Base-by-base conservation (phyloP, 1,140 invertebrate genomes). In the Drosophila sucinea region DNA sequence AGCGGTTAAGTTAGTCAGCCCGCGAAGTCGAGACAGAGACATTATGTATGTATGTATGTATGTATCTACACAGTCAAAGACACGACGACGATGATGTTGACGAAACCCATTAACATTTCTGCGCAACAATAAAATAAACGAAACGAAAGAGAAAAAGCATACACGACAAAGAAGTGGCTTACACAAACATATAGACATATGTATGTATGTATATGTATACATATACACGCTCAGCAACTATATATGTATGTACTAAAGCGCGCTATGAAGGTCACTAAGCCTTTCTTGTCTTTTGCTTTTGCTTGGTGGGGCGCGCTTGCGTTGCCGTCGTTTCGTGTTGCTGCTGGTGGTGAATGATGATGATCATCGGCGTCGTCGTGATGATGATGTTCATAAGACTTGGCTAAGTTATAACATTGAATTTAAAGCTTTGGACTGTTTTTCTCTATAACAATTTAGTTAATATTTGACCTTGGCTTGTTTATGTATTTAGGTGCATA, bases 241-340 rank as follows among this genome's bases (percentile, higher is more conserved):
- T 17, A 17, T 17, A 17, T 17, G 68, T 63, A 57, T 62, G 63
- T 54, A 73, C 74, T 84, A 89, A 84, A 84, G 84, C 74, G 70
- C 66, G 85, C 77, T 77, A 86, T 89, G 84, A 89, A 89, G 84
- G 84, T 89, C 84, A 89, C 84, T 89, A 89, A 89, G 84, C 81
- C 84, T 89, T 89, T 89, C 84, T 89, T 89, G 84, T 87, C 73
- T 84, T 73, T 73, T 61, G 58, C 56, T 60, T 72, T 66, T 71
- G 70, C 41, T 51, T 67, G 66, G 66, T 78, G 69, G 64, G 64
- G 56, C 71, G 61, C 61, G 72, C 67, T 73, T 72, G 62, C 41
- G 73, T 71, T 79, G 70, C 70, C 54, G 69, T 66, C 78, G 51
- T 64, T 66, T 60, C 57, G 35, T 81, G 67, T 67, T 75, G 69